Conservation (phyloP, 2,888 invertebrate species). For the Ptycholaimellus sp. region DNA sequence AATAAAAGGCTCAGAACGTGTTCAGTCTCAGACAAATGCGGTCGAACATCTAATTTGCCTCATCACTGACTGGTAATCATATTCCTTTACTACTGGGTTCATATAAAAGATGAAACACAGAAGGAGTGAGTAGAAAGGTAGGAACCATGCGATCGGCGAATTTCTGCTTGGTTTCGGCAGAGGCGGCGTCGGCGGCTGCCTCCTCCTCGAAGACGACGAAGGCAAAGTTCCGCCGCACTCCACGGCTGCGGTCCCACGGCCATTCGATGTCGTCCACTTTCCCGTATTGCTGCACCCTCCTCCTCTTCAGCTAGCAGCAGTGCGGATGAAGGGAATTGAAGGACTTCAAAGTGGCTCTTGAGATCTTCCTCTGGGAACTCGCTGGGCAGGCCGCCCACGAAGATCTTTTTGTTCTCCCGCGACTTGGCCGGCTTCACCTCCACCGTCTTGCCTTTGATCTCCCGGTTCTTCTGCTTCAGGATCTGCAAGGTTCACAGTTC, state of each 20-base stretch:
- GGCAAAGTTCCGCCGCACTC: constrained; percentile 22
- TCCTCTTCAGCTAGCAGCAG: neutral
- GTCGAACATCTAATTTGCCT: no score
- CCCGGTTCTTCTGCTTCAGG: constrained; percentile 1
- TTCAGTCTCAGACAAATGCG: no score
- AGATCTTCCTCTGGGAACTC: constrained; percentile 24
- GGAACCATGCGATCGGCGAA: constrained; percentile 22
- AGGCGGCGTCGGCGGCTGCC: constrained; percentile 22
- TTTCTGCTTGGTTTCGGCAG: constrained; percentile 17
- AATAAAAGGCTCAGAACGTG: no score
- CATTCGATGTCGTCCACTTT: constrained; percentile 24
- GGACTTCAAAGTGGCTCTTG: constrained; percentile 21
- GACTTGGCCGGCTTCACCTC: constrained; percentile 25
- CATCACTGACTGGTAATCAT: no score
- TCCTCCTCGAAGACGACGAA: constrained; percentile 26
- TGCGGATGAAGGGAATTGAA: constrained; percentile 11
- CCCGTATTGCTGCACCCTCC: neutral
- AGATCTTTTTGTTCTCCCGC: constrained; percentile 26
- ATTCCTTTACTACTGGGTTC: no score
- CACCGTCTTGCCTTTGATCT: constrained; percentile 9
- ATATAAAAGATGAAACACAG: no score
- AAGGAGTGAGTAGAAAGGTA: no score
- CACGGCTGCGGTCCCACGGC: constrained; percentile 19
- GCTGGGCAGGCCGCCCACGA: constrained; percentile 24
- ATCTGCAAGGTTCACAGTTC: neutral